A percentile compares a stretch with the other conserved stretches of the same genome.
These are phyloP conservation scores for Anguilla marmorata DNA, from an alignment of 2,797 vertebrate species.

Conservation along the genomic window DNA sequence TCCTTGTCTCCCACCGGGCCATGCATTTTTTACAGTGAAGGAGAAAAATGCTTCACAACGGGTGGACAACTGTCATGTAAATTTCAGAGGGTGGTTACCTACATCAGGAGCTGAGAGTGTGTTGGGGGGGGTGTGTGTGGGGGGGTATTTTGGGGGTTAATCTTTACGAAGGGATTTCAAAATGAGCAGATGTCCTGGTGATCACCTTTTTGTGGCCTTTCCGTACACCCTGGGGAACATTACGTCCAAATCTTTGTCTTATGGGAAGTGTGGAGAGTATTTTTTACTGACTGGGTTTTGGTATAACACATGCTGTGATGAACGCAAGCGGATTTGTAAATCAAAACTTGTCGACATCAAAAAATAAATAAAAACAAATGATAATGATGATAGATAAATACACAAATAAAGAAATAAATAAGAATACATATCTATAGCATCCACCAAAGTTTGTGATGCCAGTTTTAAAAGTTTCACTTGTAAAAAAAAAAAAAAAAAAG, in stretches of 20 bases:
- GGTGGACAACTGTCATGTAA: background rate
- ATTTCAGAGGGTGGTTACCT: background rate
- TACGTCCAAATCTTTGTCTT: conserved; percentile 70
- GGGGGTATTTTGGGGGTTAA: background rate
- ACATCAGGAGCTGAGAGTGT: background rate
- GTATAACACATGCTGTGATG: conserved; percentile 45
- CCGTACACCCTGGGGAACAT: conserved; percentile 82
- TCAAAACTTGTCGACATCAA: conserved; percentile 42
- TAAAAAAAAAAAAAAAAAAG: conserved; percentile 66
- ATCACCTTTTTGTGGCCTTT: conserved; percentile 91
- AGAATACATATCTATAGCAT: conserved; percentile 70
- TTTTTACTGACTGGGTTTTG: conserved; percentile 64
- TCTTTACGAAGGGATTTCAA: conserved; percentile 21
- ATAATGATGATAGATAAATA: conserved; percentile 36
- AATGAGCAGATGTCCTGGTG: conserved; percentile 32
- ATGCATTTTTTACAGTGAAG: background rate
- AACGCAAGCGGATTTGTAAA: conserved; percentile 39
- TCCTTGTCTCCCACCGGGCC: background rate
- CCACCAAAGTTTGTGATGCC: conserved; percentile 94
- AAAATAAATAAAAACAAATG: conserved; percentile 34
- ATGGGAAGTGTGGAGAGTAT: conserved; percentile 65
- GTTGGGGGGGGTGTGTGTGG: background rate
- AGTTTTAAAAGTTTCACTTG: conserved; percentile 81
- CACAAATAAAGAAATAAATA: conserved; percentile 38
- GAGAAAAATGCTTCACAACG: conserved; percentile 7